Evolutionary conservation across 92 coral and sea anemone genomes (phyloP).

Genomic region (Anthopleura xanthogrammica): DNA sequence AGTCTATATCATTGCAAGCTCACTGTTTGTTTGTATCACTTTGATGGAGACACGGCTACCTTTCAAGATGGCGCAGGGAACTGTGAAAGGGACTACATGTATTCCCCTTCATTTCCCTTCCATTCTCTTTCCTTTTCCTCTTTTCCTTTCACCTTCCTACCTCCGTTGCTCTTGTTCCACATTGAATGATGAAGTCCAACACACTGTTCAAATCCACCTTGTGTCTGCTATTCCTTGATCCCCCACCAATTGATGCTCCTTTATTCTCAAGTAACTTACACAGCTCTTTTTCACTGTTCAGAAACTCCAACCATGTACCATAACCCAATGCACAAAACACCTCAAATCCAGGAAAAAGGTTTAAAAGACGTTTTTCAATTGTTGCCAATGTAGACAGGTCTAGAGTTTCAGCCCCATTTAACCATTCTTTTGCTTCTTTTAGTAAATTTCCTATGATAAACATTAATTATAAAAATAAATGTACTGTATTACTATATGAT

Average conservation of each 20-base stretch:
- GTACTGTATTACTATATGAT: too few relatives aligned
- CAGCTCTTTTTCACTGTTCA: conserved; percentile 68
- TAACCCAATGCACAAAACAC: conserved; percentile 68
- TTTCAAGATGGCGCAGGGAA: too few relatives aligned
- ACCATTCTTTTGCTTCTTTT: conserved; percentile 68
- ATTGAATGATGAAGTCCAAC: conserved; percentile 69
- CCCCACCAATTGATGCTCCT: conserved; percentile 26
- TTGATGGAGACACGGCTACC: too few relatives aligned
- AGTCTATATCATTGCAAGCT: too few relatives aligned
- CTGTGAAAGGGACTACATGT: too few relatives aligned
- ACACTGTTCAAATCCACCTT: conserved; percentile 34
- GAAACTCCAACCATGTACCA: conserved; percentile 75
- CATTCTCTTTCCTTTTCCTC: neutral
- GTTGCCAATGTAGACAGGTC: conserved; percentile 50
- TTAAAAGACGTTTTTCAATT: conserved; percentile 56
- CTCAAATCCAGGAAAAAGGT: conserved; percentile 62
- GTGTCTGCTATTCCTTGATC: conserved; percentile 23
- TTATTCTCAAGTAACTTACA: conserved; percentile 39
- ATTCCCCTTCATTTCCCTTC: neutral
- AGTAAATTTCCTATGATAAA: conserved; percentile 39
- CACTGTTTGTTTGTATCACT: too few relatives aligned
- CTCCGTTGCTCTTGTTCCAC: conserved; percentile 57
- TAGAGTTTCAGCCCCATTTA: conserved; percentile 43
- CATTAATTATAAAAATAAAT: neutral
- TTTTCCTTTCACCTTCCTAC: conserved; percentile 33